A percentile compares a stretch with the other conserved stretches of the same genome.
Evolutionary conservation across 2,113 vertebrate genomes (phyloP).

Genomic region (Scolopax mira): DNA sequence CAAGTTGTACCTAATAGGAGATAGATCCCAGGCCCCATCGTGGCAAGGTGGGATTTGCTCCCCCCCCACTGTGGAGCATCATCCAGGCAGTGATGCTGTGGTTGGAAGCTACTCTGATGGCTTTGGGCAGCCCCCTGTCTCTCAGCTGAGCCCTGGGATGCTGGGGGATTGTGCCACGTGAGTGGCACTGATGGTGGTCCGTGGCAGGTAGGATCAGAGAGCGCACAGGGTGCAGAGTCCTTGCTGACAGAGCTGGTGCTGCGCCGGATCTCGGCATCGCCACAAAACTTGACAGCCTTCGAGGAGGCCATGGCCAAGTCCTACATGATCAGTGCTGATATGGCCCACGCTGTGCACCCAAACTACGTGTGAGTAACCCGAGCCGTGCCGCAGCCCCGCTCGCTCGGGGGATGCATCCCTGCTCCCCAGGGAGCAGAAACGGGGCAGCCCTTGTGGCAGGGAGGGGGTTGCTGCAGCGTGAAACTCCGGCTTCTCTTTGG

Average conservation of each 20-base stretch:
- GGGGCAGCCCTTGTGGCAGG: background rate
- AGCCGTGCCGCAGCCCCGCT: background rate
- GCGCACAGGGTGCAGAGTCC: constrained; percentile 91
- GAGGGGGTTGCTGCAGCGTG: background rate
- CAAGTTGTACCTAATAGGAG: background rate
- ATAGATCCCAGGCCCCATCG: background rate
- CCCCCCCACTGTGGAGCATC: rapidly evolving
- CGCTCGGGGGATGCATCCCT: rapidly evolving
- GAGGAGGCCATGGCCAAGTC: constrained; percentile 91
- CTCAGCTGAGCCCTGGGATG: too few species aligned
- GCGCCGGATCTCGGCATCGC: constrained; percentile 82
- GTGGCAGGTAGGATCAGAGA: constrained; percentile 91
- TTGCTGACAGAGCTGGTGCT: constrained; percentile 93
- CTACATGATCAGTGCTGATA: constrained; percentile 97
- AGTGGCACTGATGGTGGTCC: background rate
- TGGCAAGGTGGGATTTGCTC: background rate
- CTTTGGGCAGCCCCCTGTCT: background rate
- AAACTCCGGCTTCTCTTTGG: background rate
- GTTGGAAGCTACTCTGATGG: background rate
- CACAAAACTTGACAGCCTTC: constrained; percentile 85
- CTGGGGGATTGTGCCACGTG: rapidly evolving
- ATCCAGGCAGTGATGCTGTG: background rate
- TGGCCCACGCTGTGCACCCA: constrained; percentile 95
- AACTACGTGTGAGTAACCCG: constrained; percentile 89
- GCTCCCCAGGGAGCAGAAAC: background rate